Evolutionary conservation across 2,797 vertebrate genomes (phyloP).

Genomic region (Pachyuromys duprasi): DNA sequence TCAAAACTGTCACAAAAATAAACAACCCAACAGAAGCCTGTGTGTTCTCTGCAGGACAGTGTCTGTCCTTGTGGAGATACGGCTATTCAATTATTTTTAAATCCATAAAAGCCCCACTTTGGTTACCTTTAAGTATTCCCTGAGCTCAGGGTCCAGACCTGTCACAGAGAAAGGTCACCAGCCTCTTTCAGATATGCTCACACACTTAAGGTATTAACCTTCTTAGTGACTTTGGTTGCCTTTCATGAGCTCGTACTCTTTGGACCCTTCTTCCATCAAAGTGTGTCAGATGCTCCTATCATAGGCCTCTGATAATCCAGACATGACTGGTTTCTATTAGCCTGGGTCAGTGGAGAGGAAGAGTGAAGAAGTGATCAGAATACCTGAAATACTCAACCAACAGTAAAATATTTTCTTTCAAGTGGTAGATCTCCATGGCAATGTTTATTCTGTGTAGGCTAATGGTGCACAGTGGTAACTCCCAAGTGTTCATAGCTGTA

Average conservation of each 20-base stretch:
- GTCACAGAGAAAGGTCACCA: background rate
- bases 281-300: background rate
- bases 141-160: background rate
- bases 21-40: background rate
- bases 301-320: constrained; percentile 24
- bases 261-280: constrained; percentile 20
- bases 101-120: background rate
- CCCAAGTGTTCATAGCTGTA: background rate
- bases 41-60: constrained; percentile 22
- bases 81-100: constrained; percentile 49
- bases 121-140: background rate
- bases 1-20: constrained; percentile 68
- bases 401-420: background rate
- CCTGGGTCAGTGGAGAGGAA: background rate
- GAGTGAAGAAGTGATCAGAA: background rate
- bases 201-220: constrained; percentile 29
- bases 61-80: constrained; percentile 48
- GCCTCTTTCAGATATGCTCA: background rate
- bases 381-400: background rate
- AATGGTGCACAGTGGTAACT: background rate
- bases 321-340: background rate
- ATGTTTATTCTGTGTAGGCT: background rate
- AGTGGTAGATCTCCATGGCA: background rate
- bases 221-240: background rate
- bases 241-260: background rate